Conservation (phyloP, 2,888 invertebrate genomes). For the Crepidodera aurea region DNA sequence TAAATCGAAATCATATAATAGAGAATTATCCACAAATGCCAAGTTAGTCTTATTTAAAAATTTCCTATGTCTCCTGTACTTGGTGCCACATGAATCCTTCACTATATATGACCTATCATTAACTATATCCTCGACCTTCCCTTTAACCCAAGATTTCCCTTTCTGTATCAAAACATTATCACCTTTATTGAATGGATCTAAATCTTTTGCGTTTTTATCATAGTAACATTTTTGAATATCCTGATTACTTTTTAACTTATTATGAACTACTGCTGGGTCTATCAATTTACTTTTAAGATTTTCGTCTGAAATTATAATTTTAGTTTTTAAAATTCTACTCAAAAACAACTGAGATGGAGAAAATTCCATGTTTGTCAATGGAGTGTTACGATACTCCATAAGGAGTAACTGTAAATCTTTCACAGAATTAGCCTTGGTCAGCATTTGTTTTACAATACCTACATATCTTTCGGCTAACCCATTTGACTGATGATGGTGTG, state of each 20-base stretch:
- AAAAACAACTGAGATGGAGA: constrained; percentile 20
- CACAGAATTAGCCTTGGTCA: constrained; percentile 1
- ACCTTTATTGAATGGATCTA: not conserved
- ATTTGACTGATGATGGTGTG: not conserved
- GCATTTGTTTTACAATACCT: constrained; percentile 12
- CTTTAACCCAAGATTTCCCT: not conserved
- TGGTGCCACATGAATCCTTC: too few relatives aligned
- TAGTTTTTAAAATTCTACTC: constrained; percentile 7
- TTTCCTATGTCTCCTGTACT: too few relatives aligned
- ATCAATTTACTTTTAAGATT: not conserved
- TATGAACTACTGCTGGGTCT: not conserved
- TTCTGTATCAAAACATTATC: not conserved
- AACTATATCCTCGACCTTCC: not conserved
- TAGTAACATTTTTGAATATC: not conserved
- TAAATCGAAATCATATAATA: too few relatives aligned
- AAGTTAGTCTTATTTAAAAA: not conserved
- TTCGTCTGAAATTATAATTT: not conserved
- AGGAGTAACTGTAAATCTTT: not conserved
- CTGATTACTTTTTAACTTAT: not conserved
- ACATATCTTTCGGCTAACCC: constrained; percentile 9
- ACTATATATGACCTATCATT: not conserved
- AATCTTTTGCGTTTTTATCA: not conserved
- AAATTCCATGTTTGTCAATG: constrained; percentile 6
- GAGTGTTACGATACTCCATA: constrained; percentile 20
- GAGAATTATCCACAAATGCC: too few relatives aligned